Evolutionary conservation across 2,888 invertebrate genomes (phyloP).

Genomic region (Heteropelma amictum): DNA sequence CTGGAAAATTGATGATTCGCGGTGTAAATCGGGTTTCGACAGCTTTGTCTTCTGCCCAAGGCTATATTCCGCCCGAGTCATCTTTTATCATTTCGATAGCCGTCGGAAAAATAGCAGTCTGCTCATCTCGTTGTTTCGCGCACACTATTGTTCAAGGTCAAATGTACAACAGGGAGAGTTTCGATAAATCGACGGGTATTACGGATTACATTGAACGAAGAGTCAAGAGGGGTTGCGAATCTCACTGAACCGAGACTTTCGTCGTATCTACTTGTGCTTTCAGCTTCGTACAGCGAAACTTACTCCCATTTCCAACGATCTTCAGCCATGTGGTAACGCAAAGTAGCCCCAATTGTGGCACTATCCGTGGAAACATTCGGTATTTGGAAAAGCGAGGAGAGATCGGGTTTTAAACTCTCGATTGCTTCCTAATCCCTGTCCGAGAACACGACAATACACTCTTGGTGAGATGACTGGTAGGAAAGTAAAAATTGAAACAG

Average conservation of each 20-base stretch:
- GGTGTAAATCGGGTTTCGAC: too few species aligned
- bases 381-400: not conserved
- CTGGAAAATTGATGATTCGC: too few species aligned
- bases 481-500: not conserved
- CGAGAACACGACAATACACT: conserved; percentile 73
- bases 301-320: conserved; percentile 27
- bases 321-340: conserved; percentile 20
- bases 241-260: conserved; percentile 28
- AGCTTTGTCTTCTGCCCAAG: too few species aligned
- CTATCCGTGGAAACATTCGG: conserved; percentile 27
- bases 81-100: too few species aligned
- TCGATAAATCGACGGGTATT: conserved; percentile 44
- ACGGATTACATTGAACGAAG: conserved; percentile 46
- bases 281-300: conserved; percentile 51
- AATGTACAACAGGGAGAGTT: conserved; percentile 38
- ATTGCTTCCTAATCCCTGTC: conserved; percentile 69
- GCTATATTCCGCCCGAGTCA: too few species aligned
- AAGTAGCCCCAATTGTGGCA: not conserved
- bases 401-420: conserved; percentile 68
- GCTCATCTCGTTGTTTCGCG: too few species aligned
- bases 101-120: conserved; percentile 72
- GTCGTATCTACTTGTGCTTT: conserved; percentile 45
- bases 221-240: conserved; percentile 50
- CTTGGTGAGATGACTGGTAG: conserved; percentile 57
- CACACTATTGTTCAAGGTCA: conserved; percentile 53